Conservation (phyloP, 1,140 invertebrate species). For the Drosophila saltans region DNA sequence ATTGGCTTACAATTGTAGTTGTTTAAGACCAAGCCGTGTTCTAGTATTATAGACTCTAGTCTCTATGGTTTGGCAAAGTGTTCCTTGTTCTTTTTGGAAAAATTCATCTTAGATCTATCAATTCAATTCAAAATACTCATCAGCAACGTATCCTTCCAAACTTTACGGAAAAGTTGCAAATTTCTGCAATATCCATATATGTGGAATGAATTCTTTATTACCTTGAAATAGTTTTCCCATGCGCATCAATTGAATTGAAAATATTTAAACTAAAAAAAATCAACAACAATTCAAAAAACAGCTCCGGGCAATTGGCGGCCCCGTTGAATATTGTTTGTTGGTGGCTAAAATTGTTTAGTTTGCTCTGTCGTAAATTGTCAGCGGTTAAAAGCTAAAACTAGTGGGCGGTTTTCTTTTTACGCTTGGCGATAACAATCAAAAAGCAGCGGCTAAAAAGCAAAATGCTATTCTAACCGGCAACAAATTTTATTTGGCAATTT, state of each 20-base stretch:
- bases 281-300: background rate
- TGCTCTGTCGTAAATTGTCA: constrained; percentile 14
- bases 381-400: constrained; percentile 30
- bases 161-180: too few relatives aligned
- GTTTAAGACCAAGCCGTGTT: too few relatives aligned
- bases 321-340: constrained; percentile 19
- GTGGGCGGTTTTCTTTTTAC: constrained; percentile 46
- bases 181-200: background rate
- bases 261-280: background rate
- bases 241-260: constrained; percentile 6
- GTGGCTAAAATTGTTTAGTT: background rate
- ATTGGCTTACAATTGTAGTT: too few relatives aligned
- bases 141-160: too few relatives aligned
- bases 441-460: constrained; percentile 31
- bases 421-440: constrained; percentile 44
- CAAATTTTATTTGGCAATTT: constrained; percentile 54
- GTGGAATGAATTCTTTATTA: background rate
- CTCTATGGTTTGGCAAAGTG: too few relatives aligned
- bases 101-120: too few relatives aligned
- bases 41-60: too few relatives aligned
- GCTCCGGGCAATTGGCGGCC: constrained; percentile 16
- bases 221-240: background rate
- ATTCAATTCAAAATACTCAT: too few relatives aligned
- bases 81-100: too few relatives aligned
- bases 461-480: constrained; percentile 24